These are phyloP conservation scores for Helicorthomorpha holstii DNA, from an alignment of 1,140 invertebrate genomes.

Conservation along the genomic window DNA sequence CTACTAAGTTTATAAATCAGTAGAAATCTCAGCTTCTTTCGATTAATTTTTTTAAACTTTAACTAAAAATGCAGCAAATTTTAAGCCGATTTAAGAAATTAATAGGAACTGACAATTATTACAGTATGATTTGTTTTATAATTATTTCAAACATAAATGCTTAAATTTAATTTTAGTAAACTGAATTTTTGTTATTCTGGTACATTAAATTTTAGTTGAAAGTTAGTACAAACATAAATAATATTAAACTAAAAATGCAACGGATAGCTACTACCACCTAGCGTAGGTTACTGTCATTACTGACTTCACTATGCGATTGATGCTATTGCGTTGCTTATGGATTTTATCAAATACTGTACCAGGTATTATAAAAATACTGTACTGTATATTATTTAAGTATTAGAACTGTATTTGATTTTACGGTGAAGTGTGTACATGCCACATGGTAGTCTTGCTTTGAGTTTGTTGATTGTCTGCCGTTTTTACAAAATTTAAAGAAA, in stretches of 20 bases:
- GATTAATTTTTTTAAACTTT: too few species aligned
- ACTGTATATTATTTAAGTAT: not conserved
- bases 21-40: too few species aligned
- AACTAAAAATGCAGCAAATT: too few species aligned
- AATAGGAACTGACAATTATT: too few species aligned
- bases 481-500: slow-evolving; percentile 14
- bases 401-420: not conserved
- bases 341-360: not conserved
- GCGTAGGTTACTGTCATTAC: not conserved
- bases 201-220: not conserved
- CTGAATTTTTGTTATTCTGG: too few species aligned
- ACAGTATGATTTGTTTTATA: too few species aligned
- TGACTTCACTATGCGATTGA: not conserved
- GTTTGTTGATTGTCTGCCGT: not conserved
- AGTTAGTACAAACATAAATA: not conserved
- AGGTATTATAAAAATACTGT: not conserved
- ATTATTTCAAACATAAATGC: too few species aligned
- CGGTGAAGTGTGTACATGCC: not conserved
- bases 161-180: too few species aligned
- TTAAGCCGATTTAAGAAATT: too few species aligned
- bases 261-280: not conserved
- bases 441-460: not conserved
- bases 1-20: too few species aligned
- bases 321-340: not conserved
- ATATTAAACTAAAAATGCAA: not conserved